Conservation (phyloP, 1,140 invertebrate genomes). For the Scaptomyza pallida region DNA sequence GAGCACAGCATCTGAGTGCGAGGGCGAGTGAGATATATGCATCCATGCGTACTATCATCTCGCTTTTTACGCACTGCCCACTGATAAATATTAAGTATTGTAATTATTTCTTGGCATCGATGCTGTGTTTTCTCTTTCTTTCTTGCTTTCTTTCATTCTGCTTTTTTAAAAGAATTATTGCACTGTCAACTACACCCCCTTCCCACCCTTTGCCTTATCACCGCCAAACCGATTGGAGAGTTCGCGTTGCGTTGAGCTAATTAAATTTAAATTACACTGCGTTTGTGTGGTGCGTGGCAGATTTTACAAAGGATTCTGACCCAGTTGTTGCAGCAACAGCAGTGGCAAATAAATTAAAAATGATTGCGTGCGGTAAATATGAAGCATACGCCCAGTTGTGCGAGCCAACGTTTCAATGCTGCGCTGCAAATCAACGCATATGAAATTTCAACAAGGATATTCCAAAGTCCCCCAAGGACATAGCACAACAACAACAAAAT, state of each 20-base stretch:
- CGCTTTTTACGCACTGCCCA: not conserved
- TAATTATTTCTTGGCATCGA: constrained; percentile 37
- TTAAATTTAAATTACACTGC: constrained; percentile 68
- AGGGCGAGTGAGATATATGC: constrained; percentile 13
- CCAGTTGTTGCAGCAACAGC: not conserved
- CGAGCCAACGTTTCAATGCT: constrained; percentile 25
- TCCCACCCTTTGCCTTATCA: not conserved
- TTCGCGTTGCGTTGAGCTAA: constrained; percentile 40
- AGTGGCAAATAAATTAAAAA: constrained; percentile 67
- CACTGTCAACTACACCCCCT: not conserved
- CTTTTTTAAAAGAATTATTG: constrained; percentile 37
- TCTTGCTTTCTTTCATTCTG: not conserved
- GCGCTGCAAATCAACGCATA: constrained; percentile 70
- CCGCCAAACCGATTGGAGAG: not conserved
- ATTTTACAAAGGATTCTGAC: constrained; percentile 42
- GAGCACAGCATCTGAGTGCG: constrained; percentile 5
- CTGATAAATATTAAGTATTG: constrained; percentile 38
- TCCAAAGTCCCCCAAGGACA: constrained; percentile 43
- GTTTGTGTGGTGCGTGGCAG: constrained; percentile 19
- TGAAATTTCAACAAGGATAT: constrained; percentile 58
- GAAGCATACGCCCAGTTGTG: constrained; percentile 25
- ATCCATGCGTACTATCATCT: not conserved
- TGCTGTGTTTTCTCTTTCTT: constrained; percentile 4
- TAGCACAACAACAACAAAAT: constrained; percentile 29
- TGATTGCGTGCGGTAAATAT: constrained; percentile 60